Evolutionary conservation across 2,888 invertebrate species (phyloP).

Genomic region (Cephus runcator): DNA sequence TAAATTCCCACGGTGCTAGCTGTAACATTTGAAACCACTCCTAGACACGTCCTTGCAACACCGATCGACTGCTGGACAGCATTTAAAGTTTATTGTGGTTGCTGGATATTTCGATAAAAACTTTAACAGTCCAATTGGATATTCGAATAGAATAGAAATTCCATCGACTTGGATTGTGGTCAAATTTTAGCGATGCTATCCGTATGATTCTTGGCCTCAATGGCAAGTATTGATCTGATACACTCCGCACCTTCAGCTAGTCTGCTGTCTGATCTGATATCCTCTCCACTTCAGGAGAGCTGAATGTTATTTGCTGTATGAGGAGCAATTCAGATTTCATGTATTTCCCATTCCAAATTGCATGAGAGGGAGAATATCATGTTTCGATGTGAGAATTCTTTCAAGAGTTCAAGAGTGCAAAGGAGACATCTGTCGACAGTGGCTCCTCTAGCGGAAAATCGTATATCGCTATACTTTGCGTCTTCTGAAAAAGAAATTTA

Average conservation of each 20-base stretch:
- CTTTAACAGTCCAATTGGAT: neutral
- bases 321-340: neutral
- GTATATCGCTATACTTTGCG: neutral
- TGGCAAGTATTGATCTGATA: neutral
- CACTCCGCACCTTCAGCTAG: neutral
- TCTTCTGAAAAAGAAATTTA: neutral
- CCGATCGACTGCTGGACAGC: neutral
- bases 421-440: neutral
- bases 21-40: neutral
- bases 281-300: neutral
- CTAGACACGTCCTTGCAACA: neutral
- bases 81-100: neutral
- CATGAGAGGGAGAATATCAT: neutral
- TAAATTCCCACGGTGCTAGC: neutral
- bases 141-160: neutral
- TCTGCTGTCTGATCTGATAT: neutral
- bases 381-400: neutral
- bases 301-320: neutral
- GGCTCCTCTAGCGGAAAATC: neutral
- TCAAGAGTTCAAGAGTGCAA: neutral
- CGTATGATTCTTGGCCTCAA: neutral
- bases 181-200: neutral
- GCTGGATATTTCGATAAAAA: neutral
- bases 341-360: neutral
- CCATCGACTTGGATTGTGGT: neutral